These are phyloP conservation scores for Rhagophthalmus giganteus DNA, from an alignment of 2,888 invertebrate genomes.

Conservation along the genomic window DNA sequence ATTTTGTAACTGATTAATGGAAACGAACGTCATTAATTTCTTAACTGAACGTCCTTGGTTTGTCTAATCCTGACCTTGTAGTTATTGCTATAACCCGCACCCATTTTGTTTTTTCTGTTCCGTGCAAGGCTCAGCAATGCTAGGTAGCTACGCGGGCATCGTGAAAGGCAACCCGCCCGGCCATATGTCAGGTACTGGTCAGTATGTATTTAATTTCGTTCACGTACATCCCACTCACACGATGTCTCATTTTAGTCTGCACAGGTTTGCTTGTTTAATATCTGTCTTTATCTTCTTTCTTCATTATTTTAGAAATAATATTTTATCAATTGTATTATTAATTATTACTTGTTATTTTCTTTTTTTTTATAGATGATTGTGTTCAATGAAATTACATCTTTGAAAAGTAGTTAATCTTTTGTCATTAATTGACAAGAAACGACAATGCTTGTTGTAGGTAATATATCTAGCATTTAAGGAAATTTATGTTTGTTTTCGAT, in stretches of 20 bases:
- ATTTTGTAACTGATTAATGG: no score
- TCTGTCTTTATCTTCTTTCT: background rate
- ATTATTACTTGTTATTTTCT: no score
- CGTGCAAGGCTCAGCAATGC: conserved; percentile 56
- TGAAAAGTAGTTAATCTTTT: no score
- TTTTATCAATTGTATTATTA: no score
- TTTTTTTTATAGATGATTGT: no score
- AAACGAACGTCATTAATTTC: no score
- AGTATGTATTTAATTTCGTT: conserved; percentile 48
- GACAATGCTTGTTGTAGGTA: no score
- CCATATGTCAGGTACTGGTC: conserved; percentile 85
- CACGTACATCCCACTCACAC: conserved; percentile 12
- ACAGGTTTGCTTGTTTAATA: conserved; percentile 2
- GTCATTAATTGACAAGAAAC: no score
- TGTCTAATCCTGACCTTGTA: conserved; percentile 38
- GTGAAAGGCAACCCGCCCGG: conserved; percentile 82
- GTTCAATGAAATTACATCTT: no score
- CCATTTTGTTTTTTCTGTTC: conserved; percentile 51
- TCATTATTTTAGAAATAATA: no score
- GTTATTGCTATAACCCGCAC: conserved; percentile 47
- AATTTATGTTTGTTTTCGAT: no score
- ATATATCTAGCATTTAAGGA: no score
- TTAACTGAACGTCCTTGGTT: conserved; percentile 8
- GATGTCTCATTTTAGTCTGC: conserved; percentile 3
- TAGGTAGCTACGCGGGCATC: conserved; percentile 86